Conservation (phyloP, 1,140 invertebrate genomes). For the Pseudachorutes palmiensis region DNA sequence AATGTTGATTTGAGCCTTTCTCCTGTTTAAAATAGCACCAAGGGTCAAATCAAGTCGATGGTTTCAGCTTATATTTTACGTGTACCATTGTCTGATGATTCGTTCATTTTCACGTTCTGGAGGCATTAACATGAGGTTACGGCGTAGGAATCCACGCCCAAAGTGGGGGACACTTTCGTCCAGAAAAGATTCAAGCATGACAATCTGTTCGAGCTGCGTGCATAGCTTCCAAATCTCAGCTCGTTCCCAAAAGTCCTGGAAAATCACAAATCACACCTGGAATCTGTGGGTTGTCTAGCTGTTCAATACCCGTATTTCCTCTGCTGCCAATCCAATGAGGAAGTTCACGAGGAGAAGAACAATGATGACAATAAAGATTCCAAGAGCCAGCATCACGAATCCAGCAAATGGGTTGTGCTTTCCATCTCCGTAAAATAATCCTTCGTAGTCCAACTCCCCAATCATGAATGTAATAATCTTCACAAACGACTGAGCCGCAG, state of each 20-base stretch:
- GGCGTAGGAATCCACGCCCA: background rate
- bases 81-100: background rate
- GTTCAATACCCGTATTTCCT: constrained; percentile 7
- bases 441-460: constrained; percentile 15
- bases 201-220: constrained; percentile 13
- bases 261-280: background rate
- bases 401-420: constrained; percentile 2
- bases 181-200: constrained; percentile 12
- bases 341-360: constrained; percentile 11
- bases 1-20: background rate
- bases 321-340: constrained; percentile 12
- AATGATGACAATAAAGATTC: constrained; percentile 12
- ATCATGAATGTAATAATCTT: constrained; percentile 16
- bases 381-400: constrained; percentile 8
- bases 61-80: background rate
- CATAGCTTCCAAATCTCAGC: constrained; percentile 15
- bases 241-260: constrained; percentile 8
- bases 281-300: too few relatives aligned
- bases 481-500: constrained; percentile 8
- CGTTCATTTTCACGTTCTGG: background rate
- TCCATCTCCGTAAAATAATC: constrained; percentile 11
- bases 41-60: background rate
- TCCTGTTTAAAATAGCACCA: background rate
- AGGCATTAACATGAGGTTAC: constrained; percentile 16
- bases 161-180: constrained; percentile 2